Evolutionary conservation across 2,113 vertebrate genomes (phyloP), one percentile per base, ranked within the genome.

Genomic region (Platysternon megacephalum): DNA sequence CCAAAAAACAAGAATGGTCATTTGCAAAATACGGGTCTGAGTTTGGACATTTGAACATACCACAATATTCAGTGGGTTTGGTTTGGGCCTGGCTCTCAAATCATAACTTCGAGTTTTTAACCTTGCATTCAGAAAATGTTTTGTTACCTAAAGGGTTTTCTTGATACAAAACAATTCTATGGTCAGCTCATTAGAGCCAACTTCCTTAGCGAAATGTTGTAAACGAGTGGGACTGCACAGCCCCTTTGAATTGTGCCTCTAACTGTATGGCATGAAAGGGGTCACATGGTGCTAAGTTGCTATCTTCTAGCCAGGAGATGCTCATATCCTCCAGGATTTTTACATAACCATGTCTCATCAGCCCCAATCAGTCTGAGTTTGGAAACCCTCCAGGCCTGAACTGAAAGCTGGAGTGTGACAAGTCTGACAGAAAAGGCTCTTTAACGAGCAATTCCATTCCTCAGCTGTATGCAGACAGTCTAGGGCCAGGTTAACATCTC

Each of bases 201-300:
- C 80, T 93, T 79, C 13, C 55, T 89, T 87, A 85, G 83, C 65
- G 88, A 89, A 89, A 61, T 51, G 84, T 80, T 88, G 32, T 32
- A 86, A 93, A 82, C 9, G 42, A 78, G 48, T 0, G 0, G 29
- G 76, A 82, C 26, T 0, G 0, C 0, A 0, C 0, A 0, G 3
- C 0, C 1, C 42, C 79, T 92, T 94, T 74, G 58, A 84, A 87
- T 91, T 85, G 65, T 92, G 58, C 79, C 42, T 87, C 11, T 68
- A 82, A 91, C 44, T 52, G 81, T 28, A 92, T 49, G 51, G 91
- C 74, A 79, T 11, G 53, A 93, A 87, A 93, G 51, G 8, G 24
- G 28, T 93, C 44, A 2, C 21, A 89, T 46, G 21, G 53, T 48
- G 0, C n/a, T 81, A 10, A 3, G 46, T 56, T 88, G 35, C 26